Base-by-base conservation (phyloP, 2,888 invertebrate species). In the Tenthredo scrophulariae region DNA sequence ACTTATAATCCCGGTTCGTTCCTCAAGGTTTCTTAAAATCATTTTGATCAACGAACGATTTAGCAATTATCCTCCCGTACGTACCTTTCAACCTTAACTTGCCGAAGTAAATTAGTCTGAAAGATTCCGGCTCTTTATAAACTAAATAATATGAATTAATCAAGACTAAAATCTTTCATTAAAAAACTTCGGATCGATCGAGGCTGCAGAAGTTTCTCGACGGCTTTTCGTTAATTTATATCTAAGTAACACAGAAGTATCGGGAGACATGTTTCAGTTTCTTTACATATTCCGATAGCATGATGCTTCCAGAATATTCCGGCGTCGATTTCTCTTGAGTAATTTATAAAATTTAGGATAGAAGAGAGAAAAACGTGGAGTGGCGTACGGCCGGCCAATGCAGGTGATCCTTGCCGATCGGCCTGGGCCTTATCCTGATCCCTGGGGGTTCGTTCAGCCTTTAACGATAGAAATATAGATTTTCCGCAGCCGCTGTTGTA, bases 31-130 rank as follows among this genome's bases (percentile, higher is more conserved):
- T 58, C 22, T 80, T 40, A n/a, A 62, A 62, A 80, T 50, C n/a
- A 54, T 62, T 40, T 18, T 65, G 62, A 62, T 80, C 40, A 80
- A 80, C 80, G 80, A 62, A 62, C 37, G 15, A 40, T 62, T 65
- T 33, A 54, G 80, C 43, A 80, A 62, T 80, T 62, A 80, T 22
- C 80, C 62, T 26, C 43, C 43, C 40, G 72, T 74, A 70, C 58
- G 22, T 40, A 43, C 2, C 10, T 54, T 33, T 33, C n/a, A 33
- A n/a, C 54, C n/a, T 2, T 50, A n/a, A 2, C 9, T 33, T 29
- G 29, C 65, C 37, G 40, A 22, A 80, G 54, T 50, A 54, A 54
- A 77, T 77, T 77, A 10, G n/a, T 40, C 77, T 4, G 29, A 77
- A 77, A 29, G 9, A 46, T 54, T 54, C 9, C 50, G 54, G 33